Evolutionary conservation across 53 echinoderm and acorn worm species (phyloP), one percentile per base, ranked within the genome.

Genomic region (Luidia sarsii): DNA sequence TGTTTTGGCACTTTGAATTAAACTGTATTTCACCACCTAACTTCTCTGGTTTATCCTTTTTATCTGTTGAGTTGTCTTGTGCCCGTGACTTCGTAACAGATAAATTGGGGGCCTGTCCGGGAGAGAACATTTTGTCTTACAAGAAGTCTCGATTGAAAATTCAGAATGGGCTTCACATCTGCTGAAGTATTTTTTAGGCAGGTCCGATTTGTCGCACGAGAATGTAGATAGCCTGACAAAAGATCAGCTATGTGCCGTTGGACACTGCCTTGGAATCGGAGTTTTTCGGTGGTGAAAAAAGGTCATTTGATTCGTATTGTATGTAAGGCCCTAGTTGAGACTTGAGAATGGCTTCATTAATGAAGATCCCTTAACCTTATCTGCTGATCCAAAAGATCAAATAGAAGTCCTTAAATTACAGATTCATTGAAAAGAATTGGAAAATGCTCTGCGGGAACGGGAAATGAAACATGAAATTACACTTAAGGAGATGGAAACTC

Each of bases 391-490:
- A 64, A 37, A 18, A 18, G 63, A 53, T 33, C 53, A 80, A 28
- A 15, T 45, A 21, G 82, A 81, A 46, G 43, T 43, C n/a, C 35
- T 83, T 9, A 56, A 33, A 15, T 41, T 83, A 30, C 85, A 85
- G 53, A 18, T 66, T 21, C 21, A 50, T 45, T 27, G 52, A 36
- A 85, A 48, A 32, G 85, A 85, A 77, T 27, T 65, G 38, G 86
- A 86, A 53, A 28, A 37, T 29, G 71, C 62, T 15, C 29, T 25
- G 45, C 48, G 21, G 35, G 46, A 84, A 48, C 16, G 68, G 32
- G 65, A 79, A 79, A 67, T 68, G 67, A 67, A 87, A 23, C 69
- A 77, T 27, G 80, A 64, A 14, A 35, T 56, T 3, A 67, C 57
- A 53, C 15, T 67, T 57, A 80, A 68, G 67, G 51, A 65, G 46